A percentile compares a stretch with the other conserved stretches of the same genome.
Evolutionary conservation across 2,888 invertebrate species (phyloP).

Genomic region (Chrysolina haemoptera): DNA sequence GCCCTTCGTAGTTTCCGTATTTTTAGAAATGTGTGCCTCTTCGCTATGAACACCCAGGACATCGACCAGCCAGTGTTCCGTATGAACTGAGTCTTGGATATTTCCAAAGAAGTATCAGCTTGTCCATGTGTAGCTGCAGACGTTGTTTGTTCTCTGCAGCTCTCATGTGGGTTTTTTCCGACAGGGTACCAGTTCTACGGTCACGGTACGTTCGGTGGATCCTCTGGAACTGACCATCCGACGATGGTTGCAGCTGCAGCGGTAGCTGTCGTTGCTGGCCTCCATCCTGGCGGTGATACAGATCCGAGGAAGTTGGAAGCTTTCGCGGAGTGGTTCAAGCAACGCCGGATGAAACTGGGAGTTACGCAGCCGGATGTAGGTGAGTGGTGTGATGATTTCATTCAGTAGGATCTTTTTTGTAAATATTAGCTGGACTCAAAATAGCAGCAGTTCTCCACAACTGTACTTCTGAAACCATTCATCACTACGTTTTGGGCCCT

Average conservation of each 20-base stretch:
- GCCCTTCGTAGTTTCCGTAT: too few species aligned
- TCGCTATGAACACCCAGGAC: too few species aligned
- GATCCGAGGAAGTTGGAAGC: conserved; percentile 97
- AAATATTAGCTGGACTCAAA: neutral
- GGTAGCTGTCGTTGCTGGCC: conserved; percentile 82
- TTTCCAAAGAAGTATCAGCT: neutral
- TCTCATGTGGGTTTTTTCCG: conserved; percentile 1
- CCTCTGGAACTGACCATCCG: conserved; percentile 80
- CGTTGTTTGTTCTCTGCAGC: neutral
- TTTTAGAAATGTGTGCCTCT: too few species aligned
- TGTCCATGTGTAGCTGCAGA: conserved; percentile 1
- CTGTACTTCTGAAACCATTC: too few species aligned
- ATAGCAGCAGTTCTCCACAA: too few species aligned
- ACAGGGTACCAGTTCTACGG: conserved; percentile 1
- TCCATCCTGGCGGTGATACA: conserved; percentile 90
- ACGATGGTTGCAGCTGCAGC: conserved; percentile 81
- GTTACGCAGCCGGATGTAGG: conserved; percentile 99
- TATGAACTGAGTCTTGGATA: too few species aligned
- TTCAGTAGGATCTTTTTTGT: neutral
- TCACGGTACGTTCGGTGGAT: conserved; percentile 65
- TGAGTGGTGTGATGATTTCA: conserved; percentile 30
- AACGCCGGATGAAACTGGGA: conserved; percentile 96
- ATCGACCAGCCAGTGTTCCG: too few species aligned
- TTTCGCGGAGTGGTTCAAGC: conserved; percentile 99
- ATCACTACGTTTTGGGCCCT: too few species aligned